Evolutionary conservation across 2,797 vertebrate genomes (phyloP).

Genomic region (Nannoperca obscura): DNA sequence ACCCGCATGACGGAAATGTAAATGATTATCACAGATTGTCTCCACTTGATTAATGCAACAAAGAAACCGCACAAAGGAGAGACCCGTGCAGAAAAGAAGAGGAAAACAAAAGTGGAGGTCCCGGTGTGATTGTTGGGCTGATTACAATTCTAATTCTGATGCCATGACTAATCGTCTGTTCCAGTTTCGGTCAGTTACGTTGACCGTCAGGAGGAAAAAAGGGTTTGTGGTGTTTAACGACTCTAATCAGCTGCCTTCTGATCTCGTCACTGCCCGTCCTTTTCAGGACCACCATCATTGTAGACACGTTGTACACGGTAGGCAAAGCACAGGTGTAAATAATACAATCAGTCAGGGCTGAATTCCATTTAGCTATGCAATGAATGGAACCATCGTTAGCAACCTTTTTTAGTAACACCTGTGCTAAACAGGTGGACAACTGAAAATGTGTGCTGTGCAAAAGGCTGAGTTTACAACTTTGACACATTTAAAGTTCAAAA

Average conservation of each 20-base stretch:
- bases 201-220: neutral
- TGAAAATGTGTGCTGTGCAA: neutral
- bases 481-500: neutral
- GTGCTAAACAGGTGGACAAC: neutral
- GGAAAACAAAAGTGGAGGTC: too few species aligned
- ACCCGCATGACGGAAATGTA: neutral
- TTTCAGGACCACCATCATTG: neutral
- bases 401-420: neutral
- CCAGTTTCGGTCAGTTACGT: neutral
- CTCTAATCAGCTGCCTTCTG: neutral
- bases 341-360: neutral
- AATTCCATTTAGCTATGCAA: neutral
- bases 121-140: neutral
- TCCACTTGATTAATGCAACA: neutral
- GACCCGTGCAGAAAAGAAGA: neutral
- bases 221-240: neutral
- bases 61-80: neutral
- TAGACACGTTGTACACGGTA: neutral
- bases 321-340: neutral
- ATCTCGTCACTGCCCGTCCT: neutral
- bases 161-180: neutral
- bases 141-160: neutral
- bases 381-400: neutral
- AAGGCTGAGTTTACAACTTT: neutral
- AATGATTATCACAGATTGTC: neutral